These are phyloP conservation scores for Oreocharis arfaki DNA, from an alignment of 2,113 vertebrate species.

Conservation along the genomic window DNA sequence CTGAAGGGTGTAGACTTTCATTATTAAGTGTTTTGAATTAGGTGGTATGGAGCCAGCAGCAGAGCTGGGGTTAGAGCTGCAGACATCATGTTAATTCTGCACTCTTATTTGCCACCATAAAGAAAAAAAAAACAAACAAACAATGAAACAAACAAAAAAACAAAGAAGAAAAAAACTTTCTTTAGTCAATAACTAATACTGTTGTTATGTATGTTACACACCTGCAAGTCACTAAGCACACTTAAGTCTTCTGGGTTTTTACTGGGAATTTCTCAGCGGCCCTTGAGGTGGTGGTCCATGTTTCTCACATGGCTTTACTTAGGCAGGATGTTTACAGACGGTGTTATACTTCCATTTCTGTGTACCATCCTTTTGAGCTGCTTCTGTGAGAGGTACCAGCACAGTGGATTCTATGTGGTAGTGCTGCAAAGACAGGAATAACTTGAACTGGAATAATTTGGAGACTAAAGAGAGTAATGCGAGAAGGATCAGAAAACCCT, in stretches of 20 bases:
- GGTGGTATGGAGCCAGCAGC: not conserved
- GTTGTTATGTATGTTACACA: not conserved
- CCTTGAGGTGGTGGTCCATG: not conserved
- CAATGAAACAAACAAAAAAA: too few relatives aligned
- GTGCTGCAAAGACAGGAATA: not conserved
- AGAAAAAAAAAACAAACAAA: too few relatives aligned
- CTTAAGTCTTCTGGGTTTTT: not conserved
- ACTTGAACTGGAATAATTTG: not conserved
- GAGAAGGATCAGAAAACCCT: not conserved
- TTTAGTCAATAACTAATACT: not conserved
- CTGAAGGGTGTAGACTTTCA: not conserved
- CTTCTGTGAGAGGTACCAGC: not conserved
- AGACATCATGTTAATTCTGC: not conserved
- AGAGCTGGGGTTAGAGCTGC: not conserved
- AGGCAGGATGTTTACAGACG: not conserved
- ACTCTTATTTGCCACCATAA: not conserved
- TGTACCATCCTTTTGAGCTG: not conserved
- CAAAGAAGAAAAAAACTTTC: not conserved
- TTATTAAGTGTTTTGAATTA: not conserved
- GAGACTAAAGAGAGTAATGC: not conserved
- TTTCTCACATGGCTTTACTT: not conserved
- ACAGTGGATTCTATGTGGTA: accelerated
- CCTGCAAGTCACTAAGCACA: not conserved
- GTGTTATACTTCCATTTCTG: not conserved
- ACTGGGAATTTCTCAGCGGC: not conserved